Percentiles rank a stretch among this genome's conserved stretches.
Evolutionary conservation across 2,888 invertebrate species (phyloP).

Genomic region (Eudemis profundana): DNA sequence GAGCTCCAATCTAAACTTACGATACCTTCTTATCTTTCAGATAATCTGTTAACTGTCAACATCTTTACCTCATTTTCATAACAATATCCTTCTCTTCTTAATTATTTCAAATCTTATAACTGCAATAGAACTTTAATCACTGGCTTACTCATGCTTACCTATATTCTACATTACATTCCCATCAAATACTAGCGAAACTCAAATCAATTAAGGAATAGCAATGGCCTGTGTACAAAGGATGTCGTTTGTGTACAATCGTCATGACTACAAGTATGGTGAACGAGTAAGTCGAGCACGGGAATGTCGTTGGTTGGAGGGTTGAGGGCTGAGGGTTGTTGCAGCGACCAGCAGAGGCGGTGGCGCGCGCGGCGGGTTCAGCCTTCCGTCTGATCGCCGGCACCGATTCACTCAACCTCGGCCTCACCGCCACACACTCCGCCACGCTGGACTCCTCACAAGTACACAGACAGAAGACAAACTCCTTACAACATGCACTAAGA

Average conservation of each 20-base stretch:
- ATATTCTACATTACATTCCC: constrained; percentile 10
- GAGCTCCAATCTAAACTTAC: constrained; percentile 8
- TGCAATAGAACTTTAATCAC: constrained; percentile 1
- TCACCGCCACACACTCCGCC: constrained; percentile 87
- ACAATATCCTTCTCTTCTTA: background rate
- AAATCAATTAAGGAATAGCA: constrained; percentile 11
- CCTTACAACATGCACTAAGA: constrained; percentile 55
- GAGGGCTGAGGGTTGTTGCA: constrained; percentile 66
- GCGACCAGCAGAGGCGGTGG: constrained; percentile 92
- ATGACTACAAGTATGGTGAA: constrained; percentile 3
- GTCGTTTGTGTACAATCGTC: constrained; percentile 10
- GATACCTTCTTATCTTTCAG: constrained; percentile 11
- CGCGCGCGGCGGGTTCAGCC: constrained; percentile 91
- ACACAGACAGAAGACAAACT: constrained; percentile 61
- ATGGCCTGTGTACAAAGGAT: background rate
- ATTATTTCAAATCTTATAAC: constrained; percentile 23
- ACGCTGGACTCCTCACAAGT: constrained; percentile 83
- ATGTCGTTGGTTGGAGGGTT: constrained; percentile 58
- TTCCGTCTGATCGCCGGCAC: constrained; percentile 91
- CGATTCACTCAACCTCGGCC: constrained; percentile 89
- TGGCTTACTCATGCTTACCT: background rate
- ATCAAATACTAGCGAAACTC: constrained; percentile 1
- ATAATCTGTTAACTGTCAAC: constrained; percentile 1
- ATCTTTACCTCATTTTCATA: background rate
- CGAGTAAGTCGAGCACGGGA: constrained; percentile 32